Conservation (phyloP, 2,888 invertebrate genomes). For the Eupithecia vulgata region DNA sequence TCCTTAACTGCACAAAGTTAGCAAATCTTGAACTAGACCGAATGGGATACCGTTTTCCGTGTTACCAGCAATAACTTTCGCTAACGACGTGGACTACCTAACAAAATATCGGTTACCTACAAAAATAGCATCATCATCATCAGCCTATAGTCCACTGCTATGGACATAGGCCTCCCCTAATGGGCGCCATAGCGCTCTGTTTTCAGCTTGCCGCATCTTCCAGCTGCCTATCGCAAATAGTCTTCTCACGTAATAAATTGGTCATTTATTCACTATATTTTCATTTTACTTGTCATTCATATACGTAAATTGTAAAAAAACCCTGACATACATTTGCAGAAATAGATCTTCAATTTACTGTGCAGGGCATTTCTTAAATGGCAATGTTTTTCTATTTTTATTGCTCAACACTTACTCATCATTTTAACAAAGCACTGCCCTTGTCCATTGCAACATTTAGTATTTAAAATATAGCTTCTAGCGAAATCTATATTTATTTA, state of each 20-base stretch:
- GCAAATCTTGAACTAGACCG: conserved; percentile 28
- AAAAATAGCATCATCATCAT: too few species aligned
- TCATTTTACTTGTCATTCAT: too few species aligned
- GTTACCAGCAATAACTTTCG: conserved; percentile 41
- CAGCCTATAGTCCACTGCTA: too few species aligned
- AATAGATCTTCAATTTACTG: neutral
- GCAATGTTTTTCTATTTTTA: conserved; percentile 37
- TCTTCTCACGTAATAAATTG: too few species aligned
- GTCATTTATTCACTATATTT: neutral
- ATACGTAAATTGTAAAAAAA: neutral
- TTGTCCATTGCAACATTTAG: conserved; percentile 39
- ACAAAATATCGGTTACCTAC: conserved; percentile 23
- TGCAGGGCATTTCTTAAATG: conserved; percentile 2
- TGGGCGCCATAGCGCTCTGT: too few species aligned
- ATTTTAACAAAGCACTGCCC: conserved; percentile 45
- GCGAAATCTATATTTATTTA: neutral
- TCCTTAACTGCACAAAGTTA: conserved; percentile 32
- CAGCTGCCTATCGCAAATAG: too few species aligned
- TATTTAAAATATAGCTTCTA: neutral
- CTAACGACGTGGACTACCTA: conserved; percentile 35
- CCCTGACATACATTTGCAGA: conserved; percentile 2
- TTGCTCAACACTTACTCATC: conserved; percentile 47
- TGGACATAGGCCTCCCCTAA: too few species aligned
- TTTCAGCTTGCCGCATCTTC: too few species aligned
- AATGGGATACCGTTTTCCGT: conserved; percentile 15